Percentiles rank a stretch among this genome's conserved stretches.
Evolutionary conservation across 2,797 vertebrate species (phyloP).

Genomic region (Channallabes apus): DNA sequence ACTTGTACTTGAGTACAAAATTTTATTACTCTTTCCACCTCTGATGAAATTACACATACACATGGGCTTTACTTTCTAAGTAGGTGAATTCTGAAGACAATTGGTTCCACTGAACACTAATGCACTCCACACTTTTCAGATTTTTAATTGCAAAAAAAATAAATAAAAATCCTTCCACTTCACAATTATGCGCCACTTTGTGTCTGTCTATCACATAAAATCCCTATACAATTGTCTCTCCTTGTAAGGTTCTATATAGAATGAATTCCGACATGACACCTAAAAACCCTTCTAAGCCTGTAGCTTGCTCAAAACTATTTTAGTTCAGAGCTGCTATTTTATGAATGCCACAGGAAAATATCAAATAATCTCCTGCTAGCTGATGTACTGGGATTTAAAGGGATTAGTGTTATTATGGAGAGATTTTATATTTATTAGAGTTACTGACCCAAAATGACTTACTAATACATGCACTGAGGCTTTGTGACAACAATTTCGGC

Average conservation of each 20-base stretch:
- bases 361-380: constrained; percentile 44
- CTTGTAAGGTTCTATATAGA: neutral
- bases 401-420: constrained; percentile 64
- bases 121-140: too few relatives aligned
- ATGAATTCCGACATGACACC: neutral
- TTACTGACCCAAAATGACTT: constrained; percentile 29
- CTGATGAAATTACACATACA: too few relatives aligned
- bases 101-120: too few relatives aligned
- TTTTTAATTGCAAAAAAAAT: too few relatives aligned
- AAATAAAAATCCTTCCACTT: too few relatives aligned
- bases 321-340: constrained; percentile 15
- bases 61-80: too few relatives aligned
- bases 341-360: constrained; percentile 17
- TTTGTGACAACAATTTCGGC: constrained; percentile 7
- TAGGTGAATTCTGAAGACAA: too few relatives aligned
- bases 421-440: constrained; percentile 58
- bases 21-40: too few relatives aligned
- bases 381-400: constrained; percentile 66
- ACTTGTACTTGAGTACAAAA: too few relatives aligned
- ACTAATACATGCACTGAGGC: neutral
- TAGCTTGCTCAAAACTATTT: neutral
- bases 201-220: too few relatives aligned
- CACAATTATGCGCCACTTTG: too few relatives aligned
- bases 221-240: neutral
- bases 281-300: neutral